These are phyloP conservation scores for Channa argus DNA, from an alignment of 2,113 vertebrate species.

Conservation along the genomic window DNA sequence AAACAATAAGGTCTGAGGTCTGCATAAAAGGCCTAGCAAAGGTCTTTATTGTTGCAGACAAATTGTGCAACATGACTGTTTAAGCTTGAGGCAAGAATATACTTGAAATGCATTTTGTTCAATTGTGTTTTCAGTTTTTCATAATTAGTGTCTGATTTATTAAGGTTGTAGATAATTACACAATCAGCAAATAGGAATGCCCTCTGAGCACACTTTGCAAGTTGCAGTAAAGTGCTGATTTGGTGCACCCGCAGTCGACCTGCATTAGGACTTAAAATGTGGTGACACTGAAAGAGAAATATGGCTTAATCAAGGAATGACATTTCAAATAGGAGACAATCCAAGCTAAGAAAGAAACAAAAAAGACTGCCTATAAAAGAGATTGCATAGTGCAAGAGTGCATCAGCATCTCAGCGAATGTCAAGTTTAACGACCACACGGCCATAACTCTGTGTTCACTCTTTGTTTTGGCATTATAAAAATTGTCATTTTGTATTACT, in stretches of 20 bases:
- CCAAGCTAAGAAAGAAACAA: conserved; percentile 4
- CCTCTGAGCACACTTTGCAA: neutral
- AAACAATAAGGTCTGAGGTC: neutral
- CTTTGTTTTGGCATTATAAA: conserved; percentile 38
- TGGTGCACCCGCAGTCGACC: conserved; percentile 19
- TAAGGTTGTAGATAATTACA: conserved; percentile 28
- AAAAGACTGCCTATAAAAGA: conserved; percentile 12
- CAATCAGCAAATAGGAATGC: conserved; percentile 25
- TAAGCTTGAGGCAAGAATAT: neutral
- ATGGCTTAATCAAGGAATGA: conserved; percentile 2
- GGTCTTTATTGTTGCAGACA: too few species aligned
- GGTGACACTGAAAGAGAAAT: conserved; percentile 2
- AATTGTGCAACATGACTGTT: neutral
- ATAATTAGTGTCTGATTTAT: conserved; percentile 49
- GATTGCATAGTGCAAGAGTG: conserved; percentile 15
- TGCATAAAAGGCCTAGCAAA: neutral
- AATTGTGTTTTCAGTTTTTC: conserved; percentile 1
- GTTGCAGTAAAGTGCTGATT: conserved; percentile 7
- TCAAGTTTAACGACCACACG: conserved; percentile 38
- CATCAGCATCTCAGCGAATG: conserved; percentile 48
- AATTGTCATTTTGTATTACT: conserved; percentile 4
- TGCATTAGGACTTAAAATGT: neutral
- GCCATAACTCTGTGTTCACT: conserved; percentile 17
- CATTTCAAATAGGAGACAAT: neutral
- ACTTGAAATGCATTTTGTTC: conserved; percentile 1